These are phyloP conservation scores for Zosterops borbonicus DNA, from an alignment of 2,113 vertebrate species.

Conservation along the genomic window DNA sequence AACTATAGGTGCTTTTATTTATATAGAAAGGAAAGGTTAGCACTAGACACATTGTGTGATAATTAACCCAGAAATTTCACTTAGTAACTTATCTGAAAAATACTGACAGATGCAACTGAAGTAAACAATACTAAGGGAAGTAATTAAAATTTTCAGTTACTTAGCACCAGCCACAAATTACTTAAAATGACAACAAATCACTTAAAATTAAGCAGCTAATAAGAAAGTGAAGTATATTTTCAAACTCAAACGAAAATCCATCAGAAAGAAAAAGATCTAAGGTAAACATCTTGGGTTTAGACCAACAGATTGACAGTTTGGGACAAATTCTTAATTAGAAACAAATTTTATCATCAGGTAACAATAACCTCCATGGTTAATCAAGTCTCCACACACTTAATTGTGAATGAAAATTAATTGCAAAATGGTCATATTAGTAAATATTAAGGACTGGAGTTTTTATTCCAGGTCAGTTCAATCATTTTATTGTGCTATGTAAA, in stretches of 20 bases:
- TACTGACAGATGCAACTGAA: not conserved
- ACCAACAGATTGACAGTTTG: not conserved
- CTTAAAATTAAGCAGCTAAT: not conserved
- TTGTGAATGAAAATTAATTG: not conserved
- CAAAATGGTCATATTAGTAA: not conserved
- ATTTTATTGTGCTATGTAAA: not conserved
- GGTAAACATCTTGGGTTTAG: not conserved
- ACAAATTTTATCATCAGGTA: not conserved
- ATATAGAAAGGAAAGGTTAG: not conserved
- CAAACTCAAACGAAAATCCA: not conserved
- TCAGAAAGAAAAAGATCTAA: not conserved
- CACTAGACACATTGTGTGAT: not conserved
- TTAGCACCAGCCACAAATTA: not conserved
- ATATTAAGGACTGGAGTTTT: not conserved
- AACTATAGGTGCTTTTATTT: not conserved
- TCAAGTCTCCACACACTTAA: not conserved
- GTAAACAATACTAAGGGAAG: not conserved
- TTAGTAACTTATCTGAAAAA: not conserved
- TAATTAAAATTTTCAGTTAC: not conserved
- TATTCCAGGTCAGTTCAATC: not conserved
- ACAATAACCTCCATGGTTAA: not conserved
- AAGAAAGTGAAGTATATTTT: not conserved
- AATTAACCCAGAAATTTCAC: not conserved
- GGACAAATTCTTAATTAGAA: not conserved
- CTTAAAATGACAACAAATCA: not conserved